Evolutionary conservation across 2,888 invertebrate species (phyloP).

Genomic region (Eupeodes luniger): DNA sequence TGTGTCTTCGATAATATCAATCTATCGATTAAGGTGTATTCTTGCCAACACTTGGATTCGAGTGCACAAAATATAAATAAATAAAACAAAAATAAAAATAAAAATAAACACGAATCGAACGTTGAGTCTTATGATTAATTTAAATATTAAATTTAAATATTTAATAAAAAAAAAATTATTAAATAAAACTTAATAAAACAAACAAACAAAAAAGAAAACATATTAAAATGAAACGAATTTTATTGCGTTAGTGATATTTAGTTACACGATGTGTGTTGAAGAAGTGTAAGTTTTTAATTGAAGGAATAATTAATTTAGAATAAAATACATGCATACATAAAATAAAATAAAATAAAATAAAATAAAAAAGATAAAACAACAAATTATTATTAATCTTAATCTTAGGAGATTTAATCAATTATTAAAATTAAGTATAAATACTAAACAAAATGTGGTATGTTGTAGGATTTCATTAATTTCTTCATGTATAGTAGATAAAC

Average conservation of each 20-base stretch:
- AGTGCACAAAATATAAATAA: constrained; percentile 60
- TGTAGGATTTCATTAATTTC: constrained; percentile 47
- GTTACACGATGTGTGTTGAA: constrained; percentile 51
- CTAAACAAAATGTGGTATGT: constrained; percentile 41
- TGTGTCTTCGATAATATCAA: constrained; percentile 53
- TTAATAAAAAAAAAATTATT: constrained; percentile 23
- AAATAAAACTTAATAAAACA: constrained; percentile 29
- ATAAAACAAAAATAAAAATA: constrained; percentile 46
- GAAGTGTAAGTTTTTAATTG: constrained; percentile 50
- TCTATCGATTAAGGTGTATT: constrained; percentile 67
- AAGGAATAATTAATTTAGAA: constrained; percentile 44
- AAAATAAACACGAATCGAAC: constrained; percentile 71
- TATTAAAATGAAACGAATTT: constrained; percentile 68
- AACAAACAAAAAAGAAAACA: constrained; percentile 29
- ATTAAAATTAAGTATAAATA: constrained; percentile 57
- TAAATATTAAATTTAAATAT: constrained; percentile 69
- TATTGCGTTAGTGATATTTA: constrained; percentile 76
- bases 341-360: background rate
- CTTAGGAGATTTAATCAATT: constrained; percentile 72
- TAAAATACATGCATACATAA: too few relatives aligned
- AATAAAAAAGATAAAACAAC: background rate
- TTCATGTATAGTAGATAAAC: constrained; percentile 60
- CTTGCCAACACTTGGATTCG: constrained; percentile 74
- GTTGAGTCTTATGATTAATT: constrained; percentile 78
- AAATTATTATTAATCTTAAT: constrained; percentile 29